Conservation (phyloP, 2,113 vertebrate species). For the Sarotherodon lohbergeri region DNA sequence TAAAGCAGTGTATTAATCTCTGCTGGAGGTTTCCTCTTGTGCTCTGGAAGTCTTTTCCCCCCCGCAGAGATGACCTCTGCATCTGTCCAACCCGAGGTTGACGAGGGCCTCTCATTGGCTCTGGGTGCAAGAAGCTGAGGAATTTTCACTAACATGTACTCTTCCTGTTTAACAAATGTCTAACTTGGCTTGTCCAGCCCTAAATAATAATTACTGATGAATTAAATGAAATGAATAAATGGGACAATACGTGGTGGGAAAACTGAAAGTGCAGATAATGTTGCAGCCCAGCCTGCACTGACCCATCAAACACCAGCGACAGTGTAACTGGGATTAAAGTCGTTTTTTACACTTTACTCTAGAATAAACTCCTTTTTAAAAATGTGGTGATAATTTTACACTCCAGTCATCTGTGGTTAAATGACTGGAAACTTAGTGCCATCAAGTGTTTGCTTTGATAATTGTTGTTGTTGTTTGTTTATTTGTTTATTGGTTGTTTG, state of each 20-base stretch:
- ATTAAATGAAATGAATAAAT: neutral
- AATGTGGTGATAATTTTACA: rapidly evolving
- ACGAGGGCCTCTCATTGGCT: constrained; percentile 18
- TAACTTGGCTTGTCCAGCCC: rapidly evolving
- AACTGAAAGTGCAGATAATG: neutral
- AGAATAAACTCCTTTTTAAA: neutral
- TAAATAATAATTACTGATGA: rapidly evolving
- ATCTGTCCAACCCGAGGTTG: constrained; percentile 28
- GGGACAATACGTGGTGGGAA: neutral
- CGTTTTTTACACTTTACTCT: rapidly evolving
- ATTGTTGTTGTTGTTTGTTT: neutral
- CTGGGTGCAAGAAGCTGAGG: neutral
- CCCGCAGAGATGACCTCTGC: constrained; percentile 26
- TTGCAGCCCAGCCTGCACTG: neutral
- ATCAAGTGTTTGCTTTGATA: neutral
- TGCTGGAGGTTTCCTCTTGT: constrained; percentile 61
- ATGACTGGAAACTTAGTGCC: neutral
- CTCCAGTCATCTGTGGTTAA: neutral
- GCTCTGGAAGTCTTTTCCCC: constrained; percentile 8
- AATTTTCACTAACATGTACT: neutral
- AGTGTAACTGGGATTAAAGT: rapidly evolving
- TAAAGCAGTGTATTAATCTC: constrained; percentile 64
- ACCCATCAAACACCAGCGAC: neutral
- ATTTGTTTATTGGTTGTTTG: neutral
- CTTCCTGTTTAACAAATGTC: rapidly evolving